phyloP scores from a whole-genome alignment of 2,888 invertebrate species.

The Diloba caeruleocephala region DNA sequence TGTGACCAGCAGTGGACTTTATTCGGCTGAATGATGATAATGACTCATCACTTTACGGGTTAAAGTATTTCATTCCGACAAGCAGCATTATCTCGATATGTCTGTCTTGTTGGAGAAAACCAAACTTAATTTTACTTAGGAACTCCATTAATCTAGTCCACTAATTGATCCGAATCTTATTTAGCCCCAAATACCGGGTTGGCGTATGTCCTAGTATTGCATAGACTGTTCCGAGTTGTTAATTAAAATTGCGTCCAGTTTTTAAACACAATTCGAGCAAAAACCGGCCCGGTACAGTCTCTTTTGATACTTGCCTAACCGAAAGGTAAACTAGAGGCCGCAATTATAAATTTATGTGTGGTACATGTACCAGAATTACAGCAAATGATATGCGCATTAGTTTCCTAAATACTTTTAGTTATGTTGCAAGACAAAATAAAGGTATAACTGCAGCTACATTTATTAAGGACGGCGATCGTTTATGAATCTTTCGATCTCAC shows the following conservation, averaged over 20 bases:
- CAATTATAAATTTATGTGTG: constrained; percentile 20
- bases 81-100: background rate
- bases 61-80: no score
- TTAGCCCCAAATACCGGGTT: constrained; percentile 38
- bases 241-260: constrained; percentile 48
- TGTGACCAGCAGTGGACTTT: no score
- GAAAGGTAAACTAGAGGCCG: constrained; percentile 9
- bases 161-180: constrained; percentile 37
- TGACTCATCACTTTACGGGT: no score
- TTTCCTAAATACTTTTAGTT: no score
- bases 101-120: no score
- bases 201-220: constrained; percentile 35
- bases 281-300: constrained; percentile 39
- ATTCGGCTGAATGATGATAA: no score
- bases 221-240: constrained; percentile 41
- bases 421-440: no score
- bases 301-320: constrained; percentile 22
- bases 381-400: no score
- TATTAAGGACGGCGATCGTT: no score
- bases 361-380: background rate
- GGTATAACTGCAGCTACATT: no score
- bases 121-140: background rate
- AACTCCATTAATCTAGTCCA: constrained; percentile 8
- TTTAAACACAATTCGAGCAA: constrained; percentile 45
- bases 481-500: no score